Evolutionary conservation across 1,140 invertebrate species (phyloP), one percentile per base, ranked within the genome.

Genomic region (Amphibalanus amphitrite): DNA sequence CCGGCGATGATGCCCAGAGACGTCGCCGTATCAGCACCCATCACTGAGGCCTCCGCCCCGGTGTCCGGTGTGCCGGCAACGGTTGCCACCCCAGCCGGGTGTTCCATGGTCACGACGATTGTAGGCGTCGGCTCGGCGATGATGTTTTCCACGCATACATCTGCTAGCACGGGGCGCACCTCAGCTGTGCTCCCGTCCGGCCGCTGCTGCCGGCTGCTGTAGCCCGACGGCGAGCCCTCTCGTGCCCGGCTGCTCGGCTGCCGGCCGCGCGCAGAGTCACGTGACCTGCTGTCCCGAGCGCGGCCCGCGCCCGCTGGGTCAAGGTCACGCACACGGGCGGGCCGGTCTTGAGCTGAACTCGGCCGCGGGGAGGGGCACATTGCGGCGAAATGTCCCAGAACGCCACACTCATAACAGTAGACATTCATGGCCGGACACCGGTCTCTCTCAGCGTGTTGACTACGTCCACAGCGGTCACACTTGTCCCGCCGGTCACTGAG

Each of bases 41-140:
- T 70, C 0, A 72, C 71, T n/a, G 67, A 69, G 1, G 67, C 30
- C 25, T 72, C 71, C 20, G 71, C 29, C 4, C 67, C 65, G 26
- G 71, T 69, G 26, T 71, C 71, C 4, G 71, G 71, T 13, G 67
- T 67, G 67, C 71, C 28, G 0, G 10, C 4, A 0, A 71, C 65
- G 33, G 71, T 0, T 8, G 67, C 1, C 0, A 26, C 25, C 1
- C 71, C 65, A 6, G 59, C 64, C 8, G 68, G 71, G 25, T 72
- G 68, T 25, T n/a, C 69, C 25, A 68, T 15, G 68, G 0, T 38
- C 28, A 69, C 47, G 17, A 10, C 13, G 13, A 72, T 25, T 3
- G 10, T 20, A n/a, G 68, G 30, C n/a, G 67, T n/a, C 1, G 29
- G 38, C 64, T 38, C 0, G 15, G 28, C 26, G 6, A 20, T 20